Percentiles rank a stretch among this genome's conserved stretches.
Evolutionary conservation across 2,113 vertebrate species (phyloP).

Genomic region (Alethe diademata): DNA sequence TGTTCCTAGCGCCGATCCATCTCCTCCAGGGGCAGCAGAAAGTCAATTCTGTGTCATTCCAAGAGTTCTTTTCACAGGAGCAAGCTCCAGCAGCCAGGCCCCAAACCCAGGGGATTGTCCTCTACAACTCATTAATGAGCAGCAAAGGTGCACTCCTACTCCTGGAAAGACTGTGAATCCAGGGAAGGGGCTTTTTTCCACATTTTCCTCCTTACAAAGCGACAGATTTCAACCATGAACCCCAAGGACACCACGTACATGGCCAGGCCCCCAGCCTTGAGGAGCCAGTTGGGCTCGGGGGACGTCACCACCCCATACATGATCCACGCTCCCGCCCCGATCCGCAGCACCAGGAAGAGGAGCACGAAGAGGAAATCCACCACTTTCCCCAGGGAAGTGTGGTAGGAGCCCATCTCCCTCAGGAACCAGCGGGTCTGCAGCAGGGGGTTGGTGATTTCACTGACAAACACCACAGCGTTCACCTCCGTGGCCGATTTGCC

Average conservation of each 20-base stretch:
- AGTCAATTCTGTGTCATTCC: background rate
- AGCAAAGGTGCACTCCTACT: background rate
- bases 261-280: constrained; percentile 84
- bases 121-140: background rate
- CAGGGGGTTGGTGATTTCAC: constrained; percentile 88
- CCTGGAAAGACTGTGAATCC: background rate
- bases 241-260: constrained; percentile 86
- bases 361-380: constrained; percentile 84
- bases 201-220: constrained; percentile 78
- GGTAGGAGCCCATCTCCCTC: constrained; percentile 74
- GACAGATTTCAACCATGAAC: constrained; percentile 82
- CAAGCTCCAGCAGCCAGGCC: background rate
- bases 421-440: constrained; percentile 90
- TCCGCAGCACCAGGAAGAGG: constrained; percentile 81
- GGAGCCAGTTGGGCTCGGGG: constrained; percentile 76
- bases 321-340: constrained; percentile 82
- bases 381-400: constrained; percentile 67
- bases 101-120: background rate
- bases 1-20: rapidly evolving
- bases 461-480: constrained; percentile 84
- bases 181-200: constrained; percentile 36
- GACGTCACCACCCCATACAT: constrained; percentile 79
- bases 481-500: constrained; percentile 82
- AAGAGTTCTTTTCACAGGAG: background rate
- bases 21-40: background rate